These are phyloP conservation scores for Babyrousa celebensis DNA, from an alignment of 2,797 vertebrate species.

Conservation along the genomic window DNA sequence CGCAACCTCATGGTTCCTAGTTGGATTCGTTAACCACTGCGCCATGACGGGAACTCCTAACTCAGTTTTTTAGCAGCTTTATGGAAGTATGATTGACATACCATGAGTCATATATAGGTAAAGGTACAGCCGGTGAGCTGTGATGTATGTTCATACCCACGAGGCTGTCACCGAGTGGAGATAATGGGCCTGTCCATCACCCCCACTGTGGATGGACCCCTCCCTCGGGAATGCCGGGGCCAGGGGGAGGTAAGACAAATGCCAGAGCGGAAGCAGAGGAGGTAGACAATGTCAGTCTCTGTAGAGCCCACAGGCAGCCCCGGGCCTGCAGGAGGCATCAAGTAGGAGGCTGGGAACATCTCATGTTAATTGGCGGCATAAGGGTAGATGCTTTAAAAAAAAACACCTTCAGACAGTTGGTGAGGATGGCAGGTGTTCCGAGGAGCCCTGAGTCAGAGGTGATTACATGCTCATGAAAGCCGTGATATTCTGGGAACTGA, in stretches of 20 bases:
- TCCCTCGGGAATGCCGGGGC: background rate
- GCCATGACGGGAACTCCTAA: background rate
- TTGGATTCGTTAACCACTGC: too few relatives aligned
- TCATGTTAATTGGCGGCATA: background rate
- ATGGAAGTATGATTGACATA: background rate
- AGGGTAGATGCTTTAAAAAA: background rate
- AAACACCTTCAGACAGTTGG: background rate
- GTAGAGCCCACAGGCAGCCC: background rate
- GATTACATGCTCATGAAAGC: background rate
- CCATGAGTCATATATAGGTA: background rate
- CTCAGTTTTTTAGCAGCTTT: background rate
- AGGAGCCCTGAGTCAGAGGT: background rate
- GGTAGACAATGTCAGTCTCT: fast-evolving
- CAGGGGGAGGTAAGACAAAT: background rate
- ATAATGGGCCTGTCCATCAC: background rate
- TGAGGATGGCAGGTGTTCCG: background rate
- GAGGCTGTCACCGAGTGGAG: background rate
- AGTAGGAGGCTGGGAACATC: fast-evolving
- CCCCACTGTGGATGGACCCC: fast-evolving
- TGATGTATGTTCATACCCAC: background rate
- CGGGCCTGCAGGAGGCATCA: background rate
- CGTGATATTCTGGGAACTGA: background rate
- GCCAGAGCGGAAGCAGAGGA: background rate
- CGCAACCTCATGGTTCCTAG: too few relatives aligned
- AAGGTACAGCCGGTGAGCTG: background rate